Evolutionary conservation across 2,797 vertebrate species (phyloP).

Genomic region (Alectoris magna): DNA sequence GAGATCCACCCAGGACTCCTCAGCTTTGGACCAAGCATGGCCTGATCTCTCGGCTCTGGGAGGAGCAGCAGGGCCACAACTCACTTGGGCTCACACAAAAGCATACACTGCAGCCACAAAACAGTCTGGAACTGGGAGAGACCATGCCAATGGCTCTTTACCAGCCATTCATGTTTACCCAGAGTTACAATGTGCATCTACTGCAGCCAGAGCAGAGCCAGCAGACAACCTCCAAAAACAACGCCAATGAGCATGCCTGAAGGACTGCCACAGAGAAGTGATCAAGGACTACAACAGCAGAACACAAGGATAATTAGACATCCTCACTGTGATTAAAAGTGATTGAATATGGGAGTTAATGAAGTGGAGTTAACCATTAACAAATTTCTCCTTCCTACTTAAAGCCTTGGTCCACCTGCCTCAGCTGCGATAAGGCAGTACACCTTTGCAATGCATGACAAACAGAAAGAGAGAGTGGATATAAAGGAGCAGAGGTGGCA

Average conservation of each 20-base stretch:
- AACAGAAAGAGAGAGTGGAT: not conserved
- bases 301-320: not conserved
- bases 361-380: not conserved
- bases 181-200: not conserved
- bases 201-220: not conserved
- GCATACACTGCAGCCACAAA: not conserved
- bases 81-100: not conserved
- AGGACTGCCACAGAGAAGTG: not conserved
- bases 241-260: not conserved
- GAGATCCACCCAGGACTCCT: not conserved
- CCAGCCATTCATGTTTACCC: not conserved
- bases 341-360: not conserved
- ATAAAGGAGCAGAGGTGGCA: not conserved
- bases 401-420: not conserved
- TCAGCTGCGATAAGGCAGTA: not conserved
- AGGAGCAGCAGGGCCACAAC: fast-evolving
- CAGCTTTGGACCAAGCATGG: not conserved
- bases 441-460: not conserved
- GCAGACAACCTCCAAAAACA: not conserved
- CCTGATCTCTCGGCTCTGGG: not conserved
- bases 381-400: not conserved
- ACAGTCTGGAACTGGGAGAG: not conserved
- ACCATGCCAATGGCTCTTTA: not conserved
- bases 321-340: not conserved
- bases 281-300: not conserved